Percentiles rank a stretch among this genome's conserved stretches.
These are phyloP conservation scores for Palythoa grandis DNA, from an alignment of 92 coral and sea anemone species.

Conservation along the genomic window DNA sequence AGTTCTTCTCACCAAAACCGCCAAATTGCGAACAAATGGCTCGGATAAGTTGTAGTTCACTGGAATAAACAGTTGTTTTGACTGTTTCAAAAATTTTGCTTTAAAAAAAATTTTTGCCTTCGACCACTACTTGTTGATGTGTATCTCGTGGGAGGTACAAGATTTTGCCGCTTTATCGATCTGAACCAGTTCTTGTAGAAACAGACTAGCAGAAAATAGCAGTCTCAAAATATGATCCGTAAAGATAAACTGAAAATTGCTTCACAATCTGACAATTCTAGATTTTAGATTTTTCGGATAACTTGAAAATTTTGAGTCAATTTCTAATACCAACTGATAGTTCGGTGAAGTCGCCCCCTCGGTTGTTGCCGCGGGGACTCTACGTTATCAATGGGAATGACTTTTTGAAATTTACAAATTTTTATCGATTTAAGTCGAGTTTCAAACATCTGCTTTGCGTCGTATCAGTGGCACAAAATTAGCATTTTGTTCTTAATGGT, in stretches of 20 bases:
- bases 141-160: too few species aligned
- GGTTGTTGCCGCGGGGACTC: not conserved
- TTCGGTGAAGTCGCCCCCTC: not conserved
- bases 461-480: not conserved
- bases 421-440: slow-evolving; percentile 5
- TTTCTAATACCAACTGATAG: not conserved
- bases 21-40: too few species aligned
- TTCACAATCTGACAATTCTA: not conserved
- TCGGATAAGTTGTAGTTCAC: too few species aligned
- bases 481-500: not conserved
- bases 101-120: too few species aligned
- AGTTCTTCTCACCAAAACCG: not conserved
- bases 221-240: too few species aligned
- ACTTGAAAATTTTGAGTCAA: not conserved
- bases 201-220: too few species aligned
- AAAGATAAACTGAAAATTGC: too few species aligned
- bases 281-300: not conserved
- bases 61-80: too few species aligned
- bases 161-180: too few species aligned
- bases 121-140: too few species aligned
- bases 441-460: slow-evolving; percentile 31
- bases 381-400: not conserved
- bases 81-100: too few species aligned
- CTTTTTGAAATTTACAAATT: not conserved
- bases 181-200: too few species aligned